Evolutionary conservation across 2,797 vertebrate species (phyloP), one percentile per base, ranked within the genome.

Genomic region (Hapalemur alaotrensis): DNA sequence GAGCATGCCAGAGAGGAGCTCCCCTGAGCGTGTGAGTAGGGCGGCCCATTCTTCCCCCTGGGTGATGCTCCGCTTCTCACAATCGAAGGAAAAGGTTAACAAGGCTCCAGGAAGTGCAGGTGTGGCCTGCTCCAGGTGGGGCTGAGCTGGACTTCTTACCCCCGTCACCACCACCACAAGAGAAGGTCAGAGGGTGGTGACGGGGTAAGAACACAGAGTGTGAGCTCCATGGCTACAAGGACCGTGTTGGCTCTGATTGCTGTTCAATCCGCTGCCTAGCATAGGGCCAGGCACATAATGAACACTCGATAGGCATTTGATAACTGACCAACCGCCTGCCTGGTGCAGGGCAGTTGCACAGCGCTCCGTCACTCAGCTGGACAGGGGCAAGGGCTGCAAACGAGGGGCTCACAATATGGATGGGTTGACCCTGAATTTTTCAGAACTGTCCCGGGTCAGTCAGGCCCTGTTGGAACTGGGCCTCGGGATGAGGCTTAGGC

Each of bases 311-410:
- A 8, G 35, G 0, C 8, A 8, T 17, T 8, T 23, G 8, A 13
- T 57, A 1, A 0, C 83, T 18, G 35, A 20, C 41, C 28, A 12
- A 2, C 41, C 48, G 23, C 59, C 17, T 2, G 61, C 70, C 35
- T 61, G 0, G 4, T 2, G 38, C 35, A 32, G 28, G 2, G 32
- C 7, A 0, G 5, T 7, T 7, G 17, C 75, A 15, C 2, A 2
- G 73, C 30, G 3, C 69, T 46, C 41, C 63, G 1, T 35, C 8
- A 70, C 30, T 54, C 57, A 3, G 7, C 7, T 23, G 38, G 67
- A 41, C 15, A 3, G 28, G 57, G 22, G 23, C 59, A 30, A 61
- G 48, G 72, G 50, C 35, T 22, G 52, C 38, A 61, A 63, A 93
- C n/a, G 52, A 23, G 28, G 30, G 63, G n/a, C 70, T 41, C 61